These are phyloP conservation scores for Napeogenes inachia DNA, from an alignment of 2,888 invertebrate species.

Conservation along the genomic window DNA sequence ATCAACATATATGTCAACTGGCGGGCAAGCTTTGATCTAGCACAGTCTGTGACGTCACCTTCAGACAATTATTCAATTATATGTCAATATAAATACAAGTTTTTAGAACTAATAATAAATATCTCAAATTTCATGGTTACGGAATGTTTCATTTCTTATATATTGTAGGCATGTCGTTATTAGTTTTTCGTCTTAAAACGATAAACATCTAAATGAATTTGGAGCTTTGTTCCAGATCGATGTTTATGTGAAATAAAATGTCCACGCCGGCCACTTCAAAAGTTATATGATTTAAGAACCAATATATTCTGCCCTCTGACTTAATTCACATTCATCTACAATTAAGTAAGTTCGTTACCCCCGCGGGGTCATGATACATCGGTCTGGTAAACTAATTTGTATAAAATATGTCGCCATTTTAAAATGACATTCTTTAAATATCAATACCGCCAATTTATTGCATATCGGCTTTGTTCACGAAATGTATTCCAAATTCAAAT, in stretches of 20 bases:
- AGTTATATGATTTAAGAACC: slow-evolving; percentile 15
- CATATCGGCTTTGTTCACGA: slow-evolving; percentile 51
- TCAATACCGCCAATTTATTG: slow-evolving; percentile 63
- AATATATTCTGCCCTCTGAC: slow-evolving; percentile 19
- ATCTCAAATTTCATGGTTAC: slow-evolving; percentile 30
- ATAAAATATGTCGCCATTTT: slow-evolving; percentile 59
- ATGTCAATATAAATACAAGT: no score
- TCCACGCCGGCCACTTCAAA: slow-evolving; percentile 33
- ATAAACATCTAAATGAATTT: slow-evolving; percentile 72
- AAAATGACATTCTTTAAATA: slow-evolving; percentile 65
- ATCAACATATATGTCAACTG: slow-evolving; percentile 71
- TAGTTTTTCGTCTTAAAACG: slow-evolving; percentile 67
- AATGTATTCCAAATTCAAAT: slow-evolving; percentile 40
- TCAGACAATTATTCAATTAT: no score
- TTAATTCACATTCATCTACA: slow-evolving; percentile 13
- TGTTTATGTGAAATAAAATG: slow-evolving; percentile 69
- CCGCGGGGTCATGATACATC: slow-evolving; percentile 17
- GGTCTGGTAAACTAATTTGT: slow-evolving; percentile 17
- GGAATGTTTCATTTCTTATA: slow-evolving; percentile 29
- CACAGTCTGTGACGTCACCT: slow-evolving; percentile 5
- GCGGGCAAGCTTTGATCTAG: slow-evolving; percentile 65
- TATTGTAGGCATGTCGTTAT: slow-evolving; percentile 54
- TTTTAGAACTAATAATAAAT: background rate
- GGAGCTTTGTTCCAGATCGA: slow-evolving; percentile 55
- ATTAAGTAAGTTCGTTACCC: slow-evolving; percentile 10